These are phyloP conservation scores for Lates japonicus DNA, from an alignment of 2,797 vertebrate species.

Conservation along the genomic window DNA sequence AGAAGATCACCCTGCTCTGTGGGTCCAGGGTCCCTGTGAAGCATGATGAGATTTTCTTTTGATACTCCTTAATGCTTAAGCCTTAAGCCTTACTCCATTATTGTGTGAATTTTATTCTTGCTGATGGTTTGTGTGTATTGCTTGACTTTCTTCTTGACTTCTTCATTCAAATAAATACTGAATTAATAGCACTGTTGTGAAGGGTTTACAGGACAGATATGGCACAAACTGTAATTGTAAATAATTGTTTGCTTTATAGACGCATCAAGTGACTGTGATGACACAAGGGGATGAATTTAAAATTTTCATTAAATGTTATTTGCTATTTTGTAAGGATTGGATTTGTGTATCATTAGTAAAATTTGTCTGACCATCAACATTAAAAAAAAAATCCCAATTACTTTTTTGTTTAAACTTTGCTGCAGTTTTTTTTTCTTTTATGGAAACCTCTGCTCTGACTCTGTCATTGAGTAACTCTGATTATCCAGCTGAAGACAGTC, in stretches of 20 bases:
- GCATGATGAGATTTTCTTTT: not conserved
- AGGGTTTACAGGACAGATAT: not conserved
- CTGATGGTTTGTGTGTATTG: not conserved
- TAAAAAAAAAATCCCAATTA: not conserved
- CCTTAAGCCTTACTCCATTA: conserved; percentile 21
- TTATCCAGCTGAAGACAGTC: conserved; percentile 39
- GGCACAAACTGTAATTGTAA: conserved; percentile 10
- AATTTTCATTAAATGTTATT: not conserved
- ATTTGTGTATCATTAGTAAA: not conserved
- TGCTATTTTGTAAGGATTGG: not conserved
- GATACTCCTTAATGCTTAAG: not conserved
- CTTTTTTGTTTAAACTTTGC: not conserved
- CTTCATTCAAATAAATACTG: conserved; percentile 21
- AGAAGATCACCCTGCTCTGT: conserved; percentile 3
- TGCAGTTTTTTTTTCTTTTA: not conserved
- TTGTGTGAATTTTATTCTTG: not conserved
- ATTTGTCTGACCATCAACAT: not conserved
- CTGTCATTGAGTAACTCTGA: conserved; percentile 34
- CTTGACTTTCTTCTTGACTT: conserved; percentile 15
- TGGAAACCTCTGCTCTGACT: not conserved
- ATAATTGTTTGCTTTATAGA: not conserved
- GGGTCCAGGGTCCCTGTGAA: not conserved
- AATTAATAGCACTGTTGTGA: not conserved
- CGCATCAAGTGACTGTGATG: not conserved
- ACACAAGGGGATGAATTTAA: not conserved